A percentile compares a stretch with the other conserved stretches of the same genome.
These are phyloP conservation scores for Elysia chlorotica DNA, from an alignment of 1,140 invertebrate species.

Conservation along the genomic window DNA sequence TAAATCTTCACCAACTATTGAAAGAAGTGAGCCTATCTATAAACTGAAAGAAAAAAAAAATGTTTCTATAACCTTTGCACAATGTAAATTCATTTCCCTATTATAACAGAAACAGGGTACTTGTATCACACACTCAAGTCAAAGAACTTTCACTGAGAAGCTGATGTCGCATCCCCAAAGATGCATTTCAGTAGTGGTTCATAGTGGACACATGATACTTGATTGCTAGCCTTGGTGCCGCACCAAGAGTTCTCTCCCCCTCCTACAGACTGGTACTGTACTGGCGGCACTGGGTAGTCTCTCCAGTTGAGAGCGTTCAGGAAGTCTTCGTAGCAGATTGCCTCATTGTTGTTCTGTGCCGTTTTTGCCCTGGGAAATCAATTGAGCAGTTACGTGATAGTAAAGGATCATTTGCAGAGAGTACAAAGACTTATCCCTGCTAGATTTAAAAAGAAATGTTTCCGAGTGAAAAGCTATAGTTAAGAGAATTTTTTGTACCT, in stretches of 20 bases:
- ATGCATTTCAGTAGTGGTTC: conserved; percentile 42
- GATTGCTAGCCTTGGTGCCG: conserved; percentile 36
- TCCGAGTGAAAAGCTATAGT: not conserved
- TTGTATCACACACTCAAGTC: too few relatives aligned
- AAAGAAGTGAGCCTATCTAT: too few relatives aligned
- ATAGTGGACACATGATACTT: conserved; percentile 42
- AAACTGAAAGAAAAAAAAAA: too few relatives aligned
- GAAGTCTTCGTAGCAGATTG: conserved; percentile 37
- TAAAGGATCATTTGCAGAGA: not conserved
- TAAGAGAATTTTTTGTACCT: not conserved
- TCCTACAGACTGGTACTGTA: conserved; percentile 39
- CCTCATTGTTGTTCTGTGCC: conserved; percentile 10
- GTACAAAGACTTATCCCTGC: not conserved
- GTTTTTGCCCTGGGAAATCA: conserved; percentile 8
- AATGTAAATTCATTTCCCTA: too few relatives aligned
- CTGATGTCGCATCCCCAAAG: conserved; percentile 32
- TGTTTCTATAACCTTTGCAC: too few relatives aligned
- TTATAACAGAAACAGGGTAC: too few relatives aligned
- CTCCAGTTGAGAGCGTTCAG: conserved; percentile 53
- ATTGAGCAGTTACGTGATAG: not conserved
- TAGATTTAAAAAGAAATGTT: not conserved
- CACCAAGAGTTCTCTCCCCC: conserved; percentile 43
- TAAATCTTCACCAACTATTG: too few relatives aligned
- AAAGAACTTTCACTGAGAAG: too few relatives aligned
- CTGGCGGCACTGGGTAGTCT: conserved; percentile 46